Percentiles rank a stretch among this genome's conserved stretches.
These are phyloP conservation scores for Onychomys torridus DNA, from an alignment of 2,797 vertebrate species.

Conservation along the genomic window DNA sequence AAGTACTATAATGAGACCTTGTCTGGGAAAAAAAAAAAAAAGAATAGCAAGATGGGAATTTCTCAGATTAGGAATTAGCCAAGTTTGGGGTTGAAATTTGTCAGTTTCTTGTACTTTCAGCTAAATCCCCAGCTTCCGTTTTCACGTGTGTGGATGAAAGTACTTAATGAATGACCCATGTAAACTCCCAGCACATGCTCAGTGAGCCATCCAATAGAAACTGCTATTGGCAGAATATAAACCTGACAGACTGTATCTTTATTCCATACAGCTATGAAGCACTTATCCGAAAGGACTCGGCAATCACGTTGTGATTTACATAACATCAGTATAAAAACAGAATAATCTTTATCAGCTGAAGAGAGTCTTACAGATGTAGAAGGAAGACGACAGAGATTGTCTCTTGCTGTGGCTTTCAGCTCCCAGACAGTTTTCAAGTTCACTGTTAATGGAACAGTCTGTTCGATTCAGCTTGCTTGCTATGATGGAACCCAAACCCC, in stretches of 20 bases:
- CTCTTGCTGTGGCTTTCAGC: not conserved
- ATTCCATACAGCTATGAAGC: not conserved
- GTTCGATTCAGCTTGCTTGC: not conserved
- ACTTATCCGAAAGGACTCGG: not conserved
- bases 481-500: not conserved
- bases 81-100: constrained; percentile 6
- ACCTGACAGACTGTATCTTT: not conserved
- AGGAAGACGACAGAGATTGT: not conserved
- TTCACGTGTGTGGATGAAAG: not conserved
- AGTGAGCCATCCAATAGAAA: not conserved
- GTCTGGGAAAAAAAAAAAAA: not conserved
- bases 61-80: not conserved
- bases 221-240: not conserved
- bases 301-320: not conserved
- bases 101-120: not conserved
- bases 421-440: not conserved
- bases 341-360: not conserved
- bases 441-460: not conserved
- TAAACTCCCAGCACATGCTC: not conserved
- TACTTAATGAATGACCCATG: not conserved
- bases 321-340: not conserved
- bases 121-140: not conserved
- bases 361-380: not conserved
- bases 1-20: not conserved
- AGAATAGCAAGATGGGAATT: not conserved